Conservation (phyloP, 2,888 invertebrate genomes). For the Spisula subtruncata region DNA sequence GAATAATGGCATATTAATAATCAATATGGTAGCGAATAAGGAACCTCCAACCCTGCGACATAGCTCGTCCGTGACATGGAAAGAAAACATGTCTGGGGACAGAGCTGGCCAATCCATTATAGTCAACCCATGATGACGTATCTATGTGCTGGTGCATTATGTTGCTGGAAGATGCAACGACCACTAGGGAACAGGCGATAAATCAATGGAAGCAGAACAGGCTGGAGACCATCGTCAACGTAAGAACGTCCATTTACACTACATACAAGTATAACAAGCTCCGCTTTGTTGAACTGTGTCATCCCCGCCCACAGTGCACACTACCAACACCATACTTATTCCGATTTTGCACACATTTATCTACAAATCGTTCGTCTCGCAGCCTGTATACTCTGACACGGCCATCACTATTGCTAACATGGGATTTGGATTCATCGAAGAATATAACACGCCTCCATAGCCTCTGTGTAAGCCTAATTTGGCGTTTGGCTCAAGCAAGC, state of each 20-base stretch:
- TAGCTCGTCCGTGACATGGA: background rate
- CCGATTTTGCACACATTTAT: background rate
- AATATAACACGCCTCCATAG: background rate
- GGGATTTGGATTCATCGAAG: background rate
- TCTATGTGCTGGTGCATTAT: background rate
- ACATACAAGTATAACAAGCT: conserved; percentile 38
- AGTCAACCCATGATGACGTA: background rate
- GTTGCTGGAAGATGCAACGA: conserved; percentile 26
- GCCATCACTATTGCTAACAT: background rate
- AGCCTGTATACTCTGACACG: background rate
- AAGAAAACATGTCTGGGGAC: conserved; percentile 35
- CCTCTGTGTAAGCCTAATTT: too few relatives aligned
- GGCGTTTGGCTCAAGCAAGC: too few relatives aligned
- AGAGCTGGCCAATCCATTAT: conserved; percentile 27
- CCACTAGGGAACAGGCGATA: background rate
- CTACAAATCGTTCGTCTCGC: background rate
- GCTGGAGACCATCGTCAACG: conserved; percentile 33
- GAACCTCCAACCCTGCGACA: background rate
- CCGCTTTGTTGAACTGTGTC: conserved; percentile 34
- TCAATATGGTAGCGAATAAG: too few relatives aligned
- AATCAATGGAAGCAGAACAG: conserved; percentile 35
- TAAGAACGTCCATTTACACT: conserved; percentile 26
- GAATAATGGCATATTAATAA: too few relatives aligned
- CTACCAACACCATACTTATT: conserved; percentile 44
- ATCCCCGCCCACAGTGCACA: conserved; percentile 39